Evolutionary conservation across 2,797 vertebrate species (phyloP).

Genomic region (Muraenolepis orangiensis): DNA sequence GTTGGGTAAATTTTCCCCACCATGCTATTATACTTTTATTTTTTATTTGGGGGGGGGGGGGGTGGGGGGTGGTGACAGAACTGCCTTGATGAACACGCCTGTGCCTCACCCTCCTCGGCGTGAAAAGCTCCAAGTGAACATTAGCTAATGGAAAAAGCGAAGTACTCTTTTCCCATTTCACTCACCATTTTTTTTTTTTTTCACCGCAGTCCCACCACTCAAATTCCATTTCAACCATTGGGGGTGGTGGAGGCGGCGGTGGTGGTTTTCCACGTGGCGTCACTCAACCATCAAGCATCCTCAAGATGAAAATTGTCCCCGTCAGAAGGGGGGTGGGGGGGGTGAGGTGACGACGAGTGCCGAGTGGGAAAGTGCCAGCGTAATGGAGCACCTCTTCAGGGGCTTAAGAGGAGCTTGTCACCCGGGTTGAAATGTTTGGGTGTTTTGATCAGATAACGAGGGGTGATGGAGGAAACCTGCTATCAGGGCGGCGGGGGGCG

Average conservation of each 20-base stretch:
- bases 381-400: slow-evolving; percentile 75
- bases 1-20: not conserved
- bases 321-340: slow-evolving; percentile 67
- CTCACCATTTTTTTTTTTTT: slow-evolving; percentile 27
- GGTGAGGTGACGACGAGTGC: slow-evolving; percentile 39
- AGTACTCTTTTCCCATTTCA: slow-evolving; percentile 44
- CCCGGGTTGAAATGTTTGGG: slow-evolving; percentile 82
- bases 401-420: slow-evolving; percentile 75
- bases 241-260: slow-evolving; percentile 62
- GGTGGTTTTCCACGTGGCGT: slow-evolving; percentile 48
- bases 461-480: slow-evolving; percentile 65
- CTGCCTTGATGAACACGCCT: slow-evolving; percentile 48
- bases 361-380: slow-evolving; percentile 67
- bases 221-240: slow-evolving; percentile 71
- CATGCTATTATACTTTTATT: not conserved
- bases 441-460: slow-evolving; percentile 66
- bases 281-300: slow-evolving; percentile 83
- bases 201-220: slow-evolving; percentile 53
- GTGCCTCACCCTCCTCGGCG: slow-evolving; percentile 61
- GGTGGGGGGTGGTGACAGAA: no score
- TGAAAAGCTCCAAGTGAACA: slow-evolving; percentile 71
- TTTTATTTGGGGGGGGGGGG: not conserved
- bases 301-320: slow-evolving; percentile 72
- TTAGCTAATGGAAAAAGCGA: slow-evolving; percentile 79
- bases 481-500: slow-evolving; percentile 78